Evolutionary conservation across 2,888 invertebrate genomes (phyloP), one percentile per base, ranked within the genome.

Genomic region (Meteorus cinctellus): DNA sequence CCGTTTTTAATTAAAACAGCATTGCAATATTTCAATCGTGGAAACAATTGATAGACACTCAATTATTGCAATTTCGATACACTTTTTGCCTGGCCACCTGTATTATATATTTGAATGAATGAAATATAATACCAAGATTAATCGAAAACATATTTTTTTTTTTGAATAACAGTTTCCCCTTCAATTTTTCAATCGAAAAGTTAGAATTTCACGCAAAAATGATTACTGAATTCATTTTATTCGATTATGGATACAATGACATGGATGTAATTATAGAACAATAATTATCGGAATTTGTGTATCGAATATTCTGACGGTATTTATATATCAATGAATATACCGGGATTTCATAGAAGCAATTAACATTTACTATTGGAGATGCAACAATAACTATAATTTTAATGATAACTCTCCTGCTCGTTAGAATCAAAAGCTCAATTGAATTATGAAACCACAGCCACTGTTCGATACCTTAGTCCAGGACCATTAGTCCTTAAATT

Each of bases 381-480:
- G 1, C 16, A 67, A 67, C 63, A 74, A 72, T 29, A 59, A 75
- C 24, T 70, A 55, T 55, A 78, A 78, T 55, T 67, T 41, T 51
- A 63, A 63, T 63, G 71, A 76, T 70, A 67, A 45, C 55, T 62
- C 59, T 72, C 59, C 68, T 36, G 66, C 75, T 78, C 77, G 69
- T 78, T 76, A 78, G 72, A 24, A 51, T 6, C 48, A 27, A 27
- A 34, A 63, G 55, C 48, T 65, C 74, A 71, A 76, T 76, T 78
- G 36, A 72, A 78, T 73, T 67, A 78, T 75, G 29, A 41, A 62
- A 77, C 36, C 14, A 36, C n/a, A 59, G 59, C 29, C 1, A 16
- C 31, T 19, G 27, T 69, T 34, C 24, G 69, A 69, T 69, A 51
- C 8, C 24, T 36, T 4, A 48, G 48, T n/a, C 19, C 45, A 41